Conservation (phyloP, 2,113 vertebrate species). For the Symphodus melops region DNA sequence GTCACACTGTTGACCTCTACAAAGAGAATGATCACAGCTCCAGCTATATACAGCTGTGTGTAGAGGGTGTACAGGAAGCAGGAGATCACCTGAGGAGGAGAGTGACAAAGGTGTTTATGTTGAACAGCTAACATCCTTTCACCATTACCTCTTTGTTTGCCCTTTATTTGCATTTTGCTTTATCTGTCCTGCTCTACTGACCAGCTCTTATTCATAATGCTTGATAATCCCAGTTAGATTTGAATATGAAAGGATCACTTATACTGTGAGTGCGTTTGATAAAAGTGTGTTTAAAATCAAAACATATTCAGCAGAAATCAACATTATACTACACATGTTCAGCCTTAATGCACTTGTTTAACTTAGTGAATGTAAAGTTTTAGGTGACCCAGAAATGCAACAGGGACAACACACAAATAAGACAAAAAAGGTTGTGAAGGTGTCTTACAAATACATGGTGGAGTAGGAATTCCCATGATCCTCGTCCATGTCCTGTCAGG, state of each 20-base stretch:
- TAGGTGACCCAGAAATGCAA: slow-evolving; percentile 32
- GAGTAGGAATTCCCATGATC: slow-evolving; percentile 92
- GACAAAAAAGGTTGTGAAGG: not conserved
- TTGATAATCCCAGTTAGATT: too few species aligned
- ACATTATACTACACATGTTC: too few species aligned
- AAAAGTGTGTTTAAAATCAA: not conserved
- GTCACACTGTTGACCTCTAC: slow-evolving; percentile 97
- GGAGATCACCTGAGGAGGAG: slow-evolving; percentile 85
- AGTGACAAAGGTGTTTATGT: slow-evolving; percentile 2
- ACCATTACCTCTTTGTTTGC: too few species aligned
- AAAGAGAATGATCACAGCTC: slow-evolving; percentile 88
- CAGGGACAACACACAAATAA: not conserved
- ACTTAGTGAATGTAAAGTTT: not conserved
- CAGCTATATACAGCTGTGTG: slow-evolving; percentile 87
- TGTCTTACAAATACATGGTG: slow-evolving; percentile 89
- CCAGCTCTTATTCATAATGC: too few species aligned
- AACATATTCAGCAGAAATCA: not conserved
- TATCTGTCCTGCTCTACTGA: too few species aligned
- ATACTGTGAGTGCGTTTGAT: not conserved
- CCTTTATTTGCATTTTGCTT: too few species aligned
- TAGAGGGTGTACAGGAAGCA: slow-evolving; percentile 88
- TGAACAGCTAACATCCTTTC: not conserved
- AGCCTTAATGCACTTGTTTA: too few species aligned
- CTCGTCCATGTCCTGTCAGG: slow-evolving; percentile 82
- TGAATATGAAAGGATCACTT: too few species aligned